Base-by-base conservation (phyloP, 2,797 vertebrate species). In the Otolemur crassicaudatus region DNA sequence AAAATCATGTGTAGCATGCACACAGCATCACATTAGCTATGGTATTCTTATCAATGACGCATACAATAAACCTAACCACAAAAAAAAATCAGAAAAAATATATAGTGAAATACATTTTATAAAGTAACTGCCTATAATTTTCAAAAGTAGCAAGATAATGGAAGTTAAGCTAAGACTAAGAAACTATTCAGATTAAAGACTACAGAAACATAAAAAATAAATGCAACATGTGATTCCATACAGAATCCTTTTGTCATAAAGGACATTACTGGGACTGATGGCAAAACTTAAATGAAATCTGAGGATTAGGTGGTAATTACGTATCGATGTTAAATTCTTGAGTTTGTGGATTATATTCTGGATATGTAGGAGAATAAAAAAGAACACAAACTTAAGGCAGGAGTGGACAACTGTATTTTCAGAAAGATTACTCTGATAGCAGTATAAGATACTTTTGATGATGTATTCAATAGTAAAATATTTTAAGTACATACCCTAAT, bases 131-230 rank as follows among this genome's bases (percentile, higher is more conserved):
- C 4, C 5, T 25, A 29, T 79, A 82, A 75, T 77, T 46, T 91
- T 85, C 43, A 79, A 90, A 96, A 87, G 19, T 56, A 16, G 49
- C 3, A 80, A 81, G 25, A 23, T 81, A 89, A 84, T 76, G 12
- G 56, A 95, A 89, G n/a, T 81, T 53, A 93, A 60, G 49, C 29
- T 65, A 89, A 82, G 82, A 65, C 9, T 46, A 79, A 93, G 40
- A 53, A 49, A 93, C 40, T 46, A 3, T 40, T 16, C 11, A 67
- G n/a, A 79, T n/a, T 60, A 70, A 67, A 43, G 43, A 80, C 56
- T 31, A 40, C 61, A 60, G 16, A 93, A 91, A 77, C 37, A 56
- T 60, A 29, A 81, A 73, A 61, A 91, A 11, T 69, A 86, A 89
- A 89, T 72, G 46, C 8, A 87, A 31, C 8, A 7, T 49, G 27